phyloP scores from a whole-genome alignment of 2,113 vertebrate genomes.

The Pao palembangensis region DNA sequence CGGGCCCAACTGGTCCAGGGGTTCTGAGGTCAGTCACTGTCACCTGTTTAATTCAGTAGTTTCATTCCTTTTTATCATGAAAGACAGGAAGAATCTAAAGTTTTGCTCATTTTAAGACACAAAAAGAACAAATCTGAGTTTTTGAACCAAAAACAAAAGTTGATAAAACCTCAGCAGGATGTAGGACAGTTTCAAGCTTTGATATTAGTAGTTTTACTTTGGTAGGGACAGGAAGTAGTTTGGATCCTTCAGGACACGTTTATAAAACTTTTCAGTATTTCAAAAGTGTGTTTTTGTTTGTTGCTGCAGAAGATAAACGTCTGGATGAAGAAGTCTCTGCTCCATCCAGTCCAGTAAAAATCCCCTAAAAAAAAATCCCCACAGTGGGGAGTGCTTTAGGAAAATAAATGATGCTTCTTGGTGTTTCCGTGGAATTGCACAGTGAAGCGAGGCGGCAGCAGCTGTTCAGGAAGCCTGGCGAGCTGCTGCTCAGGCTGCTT shows the following conservation, averaged over 20 bases:
- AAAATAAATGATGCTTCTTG: conserved; percentile 60
- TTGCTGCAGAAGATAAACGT: neutral
- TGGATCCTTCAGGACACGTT: neutral
- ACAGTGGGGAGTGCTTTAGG: conserved; percentile 13
- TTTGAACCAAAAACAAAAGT: conserved; percentile 1
- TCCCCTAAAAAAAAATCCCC: neutral
- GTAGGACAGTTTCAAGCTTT: neutral
- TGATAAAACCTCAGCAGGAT: conserved; percentile 2
- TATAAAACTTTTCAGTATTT: no score
- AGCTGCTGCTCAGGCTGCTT: neutral
- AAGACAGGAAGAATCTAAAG: neutral
- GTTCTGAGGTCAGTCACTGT: no score
- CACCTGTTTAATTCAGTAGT: neutral
- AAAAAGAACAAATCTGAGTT: neutral
- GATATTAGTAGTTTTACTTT: conserved; percentile 18
- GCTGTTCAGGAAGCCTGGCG: conserved; percentile 40
- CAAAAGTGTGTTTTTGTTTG: no score
- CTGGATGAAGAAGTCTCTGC: no score
- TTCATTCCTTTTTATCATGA: neutral
- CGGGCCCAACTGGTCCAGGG: no score
- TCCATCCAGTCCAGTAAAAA: neutral
- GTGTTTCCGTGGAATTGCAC: conserved; percentile 76
- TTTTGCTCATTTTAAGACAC: neutral
- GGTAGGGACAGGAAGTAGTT: conserved; percentile 22
- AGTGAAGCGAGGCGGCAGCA: conserved; percentile 62